phyloP scores from a whole-genome alignment of 92 coral and sea anemone genomes.

The Muricea muricata region DNA sequence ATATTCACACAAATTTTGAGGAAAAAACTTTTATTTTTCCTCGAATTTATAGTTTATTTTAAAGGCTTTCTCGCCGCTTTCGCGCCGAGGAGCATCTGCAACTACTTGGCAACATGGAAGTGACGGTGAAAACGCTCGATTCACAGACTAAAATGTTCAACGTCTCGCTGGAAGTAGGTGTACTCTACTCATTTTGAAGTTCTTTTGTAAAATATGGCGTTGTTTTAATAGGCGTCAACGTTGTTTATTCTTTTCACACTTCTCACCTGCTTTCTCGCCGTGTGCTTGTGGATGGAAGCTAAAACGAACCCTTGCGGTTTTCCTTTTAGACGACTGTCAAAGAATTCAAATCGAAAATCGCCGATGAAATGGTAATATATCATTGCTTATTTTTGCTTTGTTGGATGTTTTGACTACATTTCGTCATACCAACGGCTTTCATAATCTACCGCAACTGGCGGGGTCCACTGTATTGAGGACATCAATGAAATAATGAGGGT shows the following conservation, averaged over 20 bases:
- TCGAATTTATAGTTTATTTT: neutral
- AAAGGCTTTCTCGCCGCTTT: neutral
- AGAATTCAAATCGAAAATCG: slow-evolving; percentile 88
- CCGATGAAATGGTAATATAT: slow-evolving; percentile 72
- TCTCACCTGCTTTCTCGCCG: neutral
- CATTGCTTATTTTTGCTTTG: neutral
- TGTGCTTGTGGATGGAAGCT: neutral
- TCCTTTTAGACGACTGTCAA: slow-evolving; percentile 79
- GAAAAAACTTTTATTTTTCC: neutral
- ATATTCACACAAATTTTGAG: neutral
- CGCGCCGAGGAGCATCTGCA: neutral
- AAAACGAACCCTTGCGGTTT: neutral
- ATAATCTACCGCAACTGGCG: too few species aligned
- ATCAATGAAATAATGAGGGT: too few species aligned
- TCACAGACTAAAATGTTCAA: slow-evolving; percentile 91
- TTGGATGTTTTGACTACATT: neutral
- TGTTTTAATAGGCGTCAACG: neutral
- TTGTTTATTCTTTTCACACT: neutral
- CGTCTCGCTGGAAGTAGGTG: slow-evolving; percentile 78
- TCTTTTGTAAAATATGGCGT: neutral
- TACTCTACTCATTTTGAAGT: neutral
- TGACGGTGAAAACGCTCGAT: slow-evolving; percentile 97
- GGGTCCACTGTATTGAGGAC: too few species aligned
- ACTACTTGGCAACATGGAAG: slow-evolving; percentile 69
- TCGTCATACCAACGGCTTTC: too few species aligned